Evolutionary conservation across 2,113 vertebrate genomes (phyloP), one percentile per base, ranked within the genome.

Genomic region (Caranx ignobilis): DNA sequence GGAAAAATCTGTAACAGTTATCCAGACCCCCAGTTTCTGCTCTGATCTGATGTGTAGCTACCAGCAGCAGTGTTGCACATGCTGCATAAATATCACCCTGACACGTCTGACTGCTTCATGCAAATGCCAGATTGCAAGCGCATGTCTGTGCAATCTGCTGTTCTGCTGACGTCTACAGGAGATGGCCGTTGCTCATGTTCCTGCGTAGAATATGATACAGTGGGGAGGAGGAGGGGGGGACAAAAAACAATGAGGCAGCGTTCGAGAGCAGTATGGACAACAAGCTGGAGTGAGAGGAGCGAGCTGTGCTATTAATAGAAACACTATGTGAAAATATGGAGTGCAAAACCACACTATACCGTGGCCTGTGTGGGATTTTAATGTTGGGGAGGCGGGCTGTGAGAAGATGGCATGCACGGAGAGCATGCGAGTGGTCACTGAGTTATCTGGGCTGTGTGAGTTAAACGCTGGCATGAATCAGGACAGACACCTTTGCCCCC

Each of bases 91-190:
- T 82, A 88, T 83, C 79, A 85, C 74, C 68, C 65, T 34, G 67
- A 81, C 87, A 64, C 67, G 26, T 86, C 72, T 62, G 82, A 60
- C 74, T 18, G 66, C 64, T 68, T 74, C 60, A 82, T 54, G 50
- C 50, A 79, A 71, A 80, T 52, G 71, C 74, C 87, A 87, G 84
- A 79, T 88, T 83, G 83, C 52, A 15, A 75, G 81, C 19, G 75
- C 81, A 79, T 90, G 88, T 93, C 88, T 90, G 87, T 85, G 81
- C 84, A 91, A 88, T 85, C 83, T 91, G 88, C 74, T 72, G 82
- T 52, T 76, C 73, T 75, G 86, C 88, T 92, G 88, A 89, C 83
- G 85, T 91, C 72, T 77, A 68, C 67, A 62, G 79, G 83, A 88
- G 60, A 54, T 59, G 64, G 83, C 67, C 71, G 50, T 57, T 74